Conservation (phyloP, 2,113 vertebrate genomes). For the Etia nguti region DNA sequence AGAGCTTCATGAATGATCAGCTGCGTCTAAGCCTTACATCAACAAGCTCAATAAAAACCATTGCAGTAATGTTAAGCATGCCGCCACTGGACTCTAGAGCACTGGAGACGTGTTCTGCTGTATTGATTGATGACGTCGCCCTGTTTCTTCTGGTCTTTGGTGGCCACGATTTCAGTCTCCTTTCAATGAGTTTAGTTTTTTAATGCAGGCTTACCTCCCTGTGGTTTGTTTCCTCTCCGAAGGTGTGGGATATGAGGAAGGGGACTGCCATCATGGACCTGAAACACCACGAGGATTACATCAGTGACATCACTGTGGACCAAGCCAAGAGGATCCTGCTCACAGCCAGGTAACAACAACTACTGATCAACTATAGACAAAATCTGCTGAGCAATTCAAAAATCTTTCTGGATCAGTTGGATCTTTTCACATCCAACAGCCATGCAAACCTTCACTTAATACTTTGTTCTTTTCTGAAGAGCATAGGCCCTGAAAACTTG, state of each 20-base stretch:
- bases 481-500: background rate
- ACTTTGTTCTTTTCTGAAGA: background rate
- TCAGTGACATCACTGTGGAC: slow-evolving; percentile 85
- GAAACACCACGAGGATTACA: slow-evolving; percentile 92
- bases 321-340: slow-evolving; percentile 83
- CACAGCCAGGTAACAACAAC: slow-evolving; percentile 78
- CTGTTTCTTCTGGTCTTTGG: too few relatives aligned
- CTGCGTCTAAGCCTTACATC: background rate
- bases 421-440: background rate
- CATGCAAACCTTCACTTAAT: background rate
- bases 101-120: accelerated
- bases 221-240: background rate
- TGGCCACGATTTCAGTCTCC: background rate
- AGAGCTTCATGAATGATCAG: background rate
- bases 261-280: slow-evolving; percentile 83
- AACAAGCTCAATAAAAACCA: background rate
- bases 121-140: background rate
- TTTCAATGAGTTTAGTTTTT: background rate
- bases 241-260: slow-evolving; percentile 89
- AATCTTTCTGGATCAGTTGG: background rate
- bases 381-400: background rate
- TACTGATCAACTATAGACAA: background rate
- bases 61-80: background rate
- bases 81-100: background rate
- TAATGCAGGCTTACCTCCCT: accelerated